Evolutionary conservation across 2,113 vertebrate genomes (phyloP).

Genomic region (Guaruba guarouba): DNA sequence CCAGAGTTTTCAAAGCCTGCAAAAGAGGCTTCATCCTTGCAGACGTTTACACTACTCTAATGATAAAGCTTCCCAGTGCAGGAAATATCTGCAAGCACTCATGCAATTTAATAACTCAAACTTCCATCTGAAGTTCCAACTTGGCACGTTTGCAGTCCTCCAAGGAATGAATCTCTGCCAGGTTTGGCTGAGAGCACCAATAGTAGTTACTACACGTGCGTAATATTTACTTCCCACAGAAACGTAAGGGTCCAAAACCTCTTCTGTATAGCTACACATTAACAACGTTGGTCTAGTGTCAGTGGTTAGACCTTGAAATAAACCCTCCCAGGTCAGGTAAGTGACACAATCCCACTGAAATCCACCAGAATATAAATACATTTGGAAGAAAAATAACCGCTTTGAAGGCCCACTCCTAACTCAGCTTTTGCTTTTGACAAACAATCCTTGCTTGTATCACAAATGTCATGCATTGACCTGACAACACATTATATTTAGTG

Average conservation of each 20-base stretch:
- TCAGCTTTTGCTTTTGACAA: not conserved
- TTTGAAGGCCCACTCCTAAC: not conserved
- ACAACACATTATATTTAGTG: not conserved
- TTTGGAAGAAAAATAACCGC: not conserved
- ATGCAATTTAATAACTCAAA: not conserved
- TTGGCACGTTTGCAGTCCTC: not conserved
- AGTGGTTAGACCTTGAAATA: not conserved
- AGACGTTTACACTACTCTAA: not conserved
- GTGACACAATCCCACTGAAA: not conserved
- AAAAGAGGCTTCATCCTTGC: not conserved
- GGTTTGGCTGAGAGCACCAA: not conserved
- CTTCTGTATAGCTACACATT: not conserved
- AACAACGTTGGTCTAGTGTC: not conserved
- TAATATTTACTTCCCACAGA: not conserved
- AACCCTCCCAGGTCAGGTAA: not conserved
- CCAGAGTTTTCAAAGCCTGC: not conserved
- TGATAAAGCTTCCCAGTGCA: not conserved
- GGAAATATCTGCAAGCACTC: not conserved
- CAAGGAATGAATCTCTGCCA: not conserved
- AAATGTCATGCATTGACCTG: not conserved
- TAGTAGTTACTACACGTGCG: accelerated
- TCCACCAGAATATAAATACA: not conserved
- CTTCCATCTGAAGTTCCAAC: not conserved
- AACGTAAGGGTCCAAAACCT: not conserved
- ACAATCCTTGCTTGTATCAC: not conserved